A percentile compares a stretch with the other conserved stretches of the same genome.
Evolutionary conservation across 2,797 vertebrate genomes (phyloP).

Genomic region (Halcyon leucocephala): DNA sequence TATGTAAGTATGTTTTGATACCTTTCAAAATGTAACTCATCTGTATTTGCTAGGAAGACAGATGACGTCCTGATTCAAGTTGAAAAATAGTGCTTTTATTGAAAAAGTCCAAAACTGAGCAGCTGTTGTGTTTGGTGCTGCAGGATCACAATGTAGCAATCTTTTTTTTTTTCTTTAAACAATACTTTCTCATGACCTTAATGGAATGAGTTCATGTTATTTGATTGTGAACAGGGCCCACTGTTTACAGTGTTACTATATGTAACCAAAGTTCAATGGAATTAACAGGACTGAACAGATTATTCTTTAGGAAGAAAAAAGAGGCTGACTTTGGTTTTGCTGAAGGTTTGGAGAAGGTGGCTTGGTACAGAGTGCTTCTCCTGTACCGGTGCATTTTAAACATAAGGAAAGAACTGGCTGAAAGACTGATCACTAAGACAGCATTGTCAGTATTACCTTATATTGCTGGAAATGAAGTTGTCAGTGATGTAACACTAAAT

Average conservation of each 20-base stretch:
- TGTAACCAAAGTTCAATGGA: constrained; percentile 22
- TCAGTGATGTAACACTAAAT: constrained; percentile 13
- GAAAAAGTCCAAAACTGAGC: neutral
- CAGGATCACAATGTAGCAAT: constrained; percentile 2
- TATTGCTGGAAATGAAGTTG: constrained; percentile 30
- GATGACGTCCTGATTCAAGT: neutral
- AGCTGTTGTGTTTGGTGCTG: neutral
- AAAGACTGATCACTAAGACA: neutral
- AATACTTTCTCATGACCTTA: neutral
- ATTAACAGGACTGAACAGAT: neutral
- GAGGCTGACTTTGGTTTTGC: neutral
- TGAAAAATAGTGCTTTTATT: neutral
- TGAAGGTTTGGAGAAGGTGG: neutral
- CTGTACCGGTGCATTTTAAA: neutral
- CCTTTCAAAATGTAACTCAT: neutral
- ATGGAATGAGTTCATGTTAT: neutral
- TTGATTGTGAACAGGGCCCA: constrained; percentile 52
- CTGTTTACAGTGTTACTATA: constrained; percentile 46
- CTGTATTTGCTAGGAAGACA: neutral
- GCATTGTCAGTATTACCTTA: neutral
- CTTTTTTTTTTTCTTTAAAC: neutral
- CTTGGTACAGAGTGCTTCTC: neutral
- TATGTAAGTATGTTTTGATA: neutral
- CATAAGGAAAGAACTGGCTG: neutral
- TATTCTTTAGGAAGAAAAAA: neutral